Conservation (phyloP, 2,888 invertebrate species). For the Antheraea assamensis region DNA sequence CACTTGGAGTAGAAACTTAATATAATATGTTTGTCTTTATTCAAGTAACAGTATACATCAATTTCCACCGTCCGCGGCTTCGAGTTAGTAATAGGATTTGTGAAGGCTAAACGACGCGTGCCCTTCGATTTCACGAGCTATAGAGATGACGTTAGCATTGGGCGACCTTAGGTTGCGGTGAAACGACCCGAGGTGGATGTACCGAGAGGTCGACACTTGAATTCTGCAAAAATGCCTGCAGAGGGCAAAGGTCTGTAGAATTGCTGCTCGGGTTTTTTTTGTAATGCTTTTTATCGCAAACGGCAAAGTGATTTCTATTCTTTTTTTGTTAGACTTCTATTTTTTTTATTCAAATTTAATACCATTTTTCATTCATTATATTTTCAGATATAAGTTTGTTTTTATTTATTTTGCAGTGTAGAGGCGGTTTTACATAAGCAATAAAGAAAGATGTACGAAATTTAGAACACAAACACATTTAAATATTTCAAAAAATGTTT, state of each 20-base stretch:
- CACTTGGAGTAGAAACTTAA: neutral
- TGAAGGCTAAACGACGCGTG: conserved; percentile 3
- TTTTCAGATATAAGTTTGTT: neutral
- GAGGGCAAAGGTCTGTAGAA: conserved; percentile 15
- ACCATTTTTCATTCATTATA: neutral
- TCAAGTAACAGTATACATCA: neutral
- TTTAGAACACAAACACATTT: neutral
- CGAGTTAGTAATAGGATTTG: neutral
- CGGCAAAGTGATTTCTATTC: neutral
- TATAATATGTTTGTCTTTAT: neutral
- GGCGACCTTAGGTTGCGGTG: conserved; percentile 13
- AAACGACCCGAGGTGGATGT: conserved; percentile 16
- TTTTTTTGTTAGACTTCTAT: neutral
- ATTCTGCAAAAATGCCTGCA: conserved; percentile 2
- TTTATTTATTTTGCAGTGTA: neutral
- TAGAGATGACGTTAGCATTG: conserved; percentile 8
- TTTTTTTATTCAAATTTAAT: neutral
- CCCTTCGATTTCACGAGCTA: conserved; percentile 12
- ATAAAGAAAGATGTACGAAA: neutral
- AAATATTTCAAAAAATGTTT: too few species aligned
- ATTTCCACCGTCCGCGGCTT: neutral
- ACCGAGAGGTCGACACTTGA: conserved; percentile 17
- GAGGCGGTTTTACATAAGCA: too few species aligned
- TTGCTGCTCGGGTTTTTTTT: neutral
- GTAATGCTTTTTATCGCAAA: neutral